These are phyloP conservation scores for Chiloscyllium plagiosum DNA, from an alignment of 2,113 vertebrate species.

Conservation along the genomic window DNA sequence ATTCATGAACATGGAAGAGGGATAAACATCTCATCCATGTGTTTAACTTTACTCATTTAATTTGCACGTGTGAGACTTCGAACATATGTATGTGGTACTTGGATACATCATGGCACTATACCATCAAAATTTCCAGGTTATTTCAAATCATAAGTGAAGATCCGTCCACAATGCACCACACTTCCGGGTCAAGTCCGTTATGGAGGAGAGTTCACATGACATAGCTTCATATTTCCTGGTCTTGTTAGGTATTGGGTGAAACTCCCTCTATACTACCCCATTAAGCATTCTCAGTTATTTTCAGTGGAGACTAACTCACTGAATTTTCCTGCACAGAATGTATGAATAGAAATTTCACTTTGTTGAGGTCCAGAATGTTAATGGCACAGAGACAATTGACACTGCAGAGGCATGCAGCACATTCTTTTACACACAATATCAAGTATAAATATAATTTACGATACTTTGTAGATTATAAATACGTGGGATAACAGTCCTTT, in stretches of 20 bases:
- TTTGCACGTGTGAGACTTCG: neutral
- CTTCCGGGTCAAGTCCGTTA: too few species aligned
- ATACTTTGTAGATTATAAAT: neutral
- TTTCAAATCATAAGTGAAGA: too few species aligned
- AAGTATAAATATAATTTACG: neutral
- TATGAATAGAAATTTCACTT: neutral
- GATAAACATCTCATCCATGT: too few species aligned
- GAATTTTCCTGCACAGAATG: neutral
- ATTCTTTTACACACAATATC: neutral
- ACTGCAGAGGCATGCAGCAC: neutral
- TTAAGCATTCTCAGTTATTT: neutral
- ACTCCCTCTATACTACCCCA: neutral
- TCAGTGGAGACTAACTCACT: neutral
- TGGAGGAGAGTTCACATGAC: too few species aligned
- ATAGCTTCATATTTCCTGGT: too few species aligned
- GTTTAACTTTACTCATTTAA: too few species aligned
- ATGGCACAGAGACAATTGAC: neutral
- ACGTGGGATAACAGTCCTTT: neutral
- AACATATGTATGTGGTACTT: neutral
- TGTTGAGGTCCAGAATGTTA: neutral
- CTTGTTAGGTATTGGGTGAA: neutral
- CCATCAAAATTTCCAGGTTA: too few species aligned
- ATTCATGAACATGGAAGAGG: too few species aligned
- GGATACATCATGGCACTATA: neutral
- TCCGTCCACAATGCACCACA: too few species aligned